Conservation (phyloP, 2,113 vertebrate genomes). For the Todiramphus saurophagus region DNA sequence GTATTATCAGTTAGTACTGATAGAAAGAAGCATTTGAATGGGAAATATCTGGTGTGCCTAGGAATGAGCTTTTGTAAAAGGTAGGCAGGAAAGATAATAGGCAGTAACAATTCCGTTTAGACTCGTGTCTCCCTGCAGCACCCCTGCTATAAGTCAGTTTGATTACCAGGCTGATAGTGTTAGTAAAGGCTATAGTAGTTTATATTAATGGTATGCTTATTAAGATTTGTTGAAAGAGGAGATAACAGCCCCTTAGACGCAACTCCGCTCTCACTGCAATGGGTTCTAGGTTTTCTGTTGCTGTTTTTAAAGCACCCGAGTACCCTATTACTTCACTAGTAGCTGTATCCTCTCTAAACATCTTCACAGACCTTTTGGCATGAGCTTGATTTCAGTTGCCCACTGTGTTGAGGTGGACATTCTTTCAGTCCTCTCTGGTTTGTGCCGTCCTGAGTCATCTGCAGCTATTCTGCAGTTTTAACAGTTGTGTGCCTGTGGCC, state of each 20-base stretch:
- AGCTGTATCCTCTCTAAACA: background rate
- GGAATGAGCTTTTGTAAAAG: background rate
- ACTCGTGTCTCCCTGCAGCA: background rate
- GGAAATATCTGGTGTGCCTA: background rate
- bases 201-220: constrained; percentile 1
- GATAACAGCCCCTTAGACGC: background rate
- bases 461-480: background rate
- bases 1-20: background rate
- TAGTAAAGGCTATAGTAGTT: background rate
- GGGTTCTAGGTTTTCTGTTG: background rate
- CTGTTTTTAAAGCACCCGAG: background rate
- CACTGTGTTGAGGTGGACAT: background rate
- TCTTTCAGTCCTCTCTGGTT: background rate
- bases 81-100: background rate
- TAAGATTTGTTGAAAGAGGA: background rate
- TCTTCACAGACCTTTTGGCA: background rate
- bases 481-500: no score
- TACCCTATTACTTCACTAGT: background rate
- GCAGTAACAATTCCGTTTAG: background rate
- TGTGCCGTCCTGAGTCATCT: background rate
- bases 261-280: background rate
- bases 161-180: background rate
- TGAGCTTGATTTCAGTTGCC: background rate
- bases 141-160: background rate
- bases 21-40: background rate